These are phyloP conservation scores for Cacoxenus indagator DNA, from an alignment of 2,888 invertebrate species.

Conservation along the genomic window DNA sequence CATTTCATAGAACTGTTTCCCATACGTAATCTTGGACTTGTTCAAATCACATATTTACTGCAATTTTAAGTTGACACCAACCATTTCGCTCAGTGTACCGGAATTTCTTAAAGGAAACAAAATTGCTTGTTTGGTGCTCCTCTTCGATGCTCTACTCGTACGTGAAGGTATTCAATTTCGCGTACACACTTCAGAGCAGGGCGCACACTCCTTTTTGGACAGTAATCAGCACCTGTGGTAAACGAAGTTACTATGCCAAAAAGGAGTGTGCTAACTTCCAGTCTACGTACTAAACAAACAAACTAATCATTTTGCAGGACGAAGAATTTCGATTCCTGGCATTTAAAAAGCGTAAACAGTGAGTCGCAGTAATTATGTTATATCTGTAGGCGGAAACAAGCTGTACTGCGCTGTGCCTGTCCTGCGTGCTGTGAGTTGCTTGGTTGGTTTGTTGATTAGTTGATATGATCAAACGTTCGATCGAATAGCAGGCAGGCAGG, in stretches of 20 bases:
- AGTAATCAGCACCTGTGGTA: constrained; percentile 24
- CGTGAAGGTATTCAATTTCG: constrained; percentile 15
- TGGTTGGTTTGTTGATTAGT: not conserved
- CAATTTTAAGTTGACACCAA: no score
- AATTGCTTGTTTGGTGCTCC: not conserved
- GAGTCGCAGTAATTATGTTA: not conserved
- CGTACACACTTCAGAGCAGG: not conserved
- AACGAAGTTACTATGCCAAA: not conserved
- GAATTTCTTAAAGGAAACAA: not conserved
- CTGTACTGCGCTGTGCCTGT: not conserved
- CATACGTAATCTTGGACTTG: no score
- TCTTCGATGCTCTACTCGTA: not conserved
- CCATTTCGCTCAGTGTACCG: not conserved
- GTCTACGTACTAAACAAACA: not conserved
- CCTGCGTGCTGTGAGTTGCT: not conserved
- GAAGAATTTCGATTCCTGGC: constrained; percentile 4
- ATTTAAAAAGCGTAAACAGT: not conserved
- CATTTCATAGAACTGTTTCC: no score
- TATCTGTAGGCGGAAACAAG: constrained; percentile 9
- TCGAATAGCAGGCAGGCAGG: no score
- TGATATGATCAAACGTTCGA: not conserved
- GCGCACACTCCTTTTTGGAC: not conserved
- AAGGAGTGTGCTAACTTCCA: not conserved
- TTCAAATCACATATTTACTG: no score
- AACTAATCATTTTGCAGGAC: no score